These are phyloP conservation scores for Synergus itoensis DNA, from an alignment of 2,888 invertebrate species.

Conservation along the genomic window DNA sequence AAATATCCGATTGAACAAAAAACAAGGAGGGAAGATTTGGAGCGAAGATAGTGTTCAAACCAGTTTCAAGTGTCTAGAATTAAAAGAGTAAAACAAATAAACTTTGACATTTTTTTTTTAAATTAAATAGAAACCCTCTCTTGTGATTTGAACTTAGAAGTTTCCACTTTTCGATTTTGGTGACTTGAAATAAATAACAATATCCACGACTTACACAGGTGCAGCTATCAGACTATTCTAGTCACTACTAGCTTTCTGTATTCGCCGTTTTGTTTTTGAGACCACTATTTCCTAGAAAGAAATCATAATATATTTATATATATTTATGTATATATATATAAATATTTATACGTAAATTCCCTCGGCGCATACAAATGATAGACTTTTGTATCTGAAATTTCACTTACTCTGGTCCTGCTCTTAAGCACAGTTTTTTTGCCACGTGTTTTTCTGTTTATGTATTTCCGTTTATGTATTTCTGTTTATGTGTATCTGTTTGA, in stretches of 20 bases:
- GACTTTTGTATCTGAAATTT: constrained; percentile 22
- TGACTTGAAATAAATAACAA: constrained; percentile 41
- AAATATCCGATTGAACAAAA: constrained; percentile 35
- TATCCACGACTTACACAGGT: constrained; percentile 47
- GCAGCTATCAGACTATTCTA: constrained; percentile 60
- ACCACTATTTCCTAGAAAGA: constrained; percentile 34
- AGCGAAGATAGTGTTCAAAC: constrained; percentile 12
- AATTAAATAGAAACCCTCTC: not conserved
- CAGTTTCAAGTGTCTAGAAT: not conserved
- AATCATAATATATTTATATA: constrained; percentile 33
- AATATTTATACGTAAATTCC: constrained; percentile 16
- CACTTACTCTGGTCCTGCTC: constrained; percentile 43
- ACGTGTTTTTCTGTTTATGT: constrained; percentile 2
- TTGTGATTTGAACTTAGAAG: not conserved
- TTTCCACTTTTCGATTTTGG: constrained; percentile 3
- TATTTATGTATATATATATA: constrained; percentile 8
- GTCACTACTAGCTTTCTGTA: constrained; percentile 54
- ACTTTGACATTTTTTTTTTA: not conserved
- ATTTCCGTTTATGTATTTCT: constrained; percentile 13
- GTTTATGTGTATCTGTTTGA: constrained; percentile 39
- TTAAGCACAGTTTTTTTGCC: constrained; percentile 43
- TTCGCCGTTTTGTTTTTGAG: constrained; percentile 36
- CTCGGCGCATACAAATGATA: constrained; percentile 54
- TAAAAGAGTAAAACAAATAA: not conserved
- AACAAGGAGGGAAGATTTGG: constrained; percentile 37